Conservation (phyloP, 2,113 vertebrate species). For the Muntiacus muntjak region DNA sequence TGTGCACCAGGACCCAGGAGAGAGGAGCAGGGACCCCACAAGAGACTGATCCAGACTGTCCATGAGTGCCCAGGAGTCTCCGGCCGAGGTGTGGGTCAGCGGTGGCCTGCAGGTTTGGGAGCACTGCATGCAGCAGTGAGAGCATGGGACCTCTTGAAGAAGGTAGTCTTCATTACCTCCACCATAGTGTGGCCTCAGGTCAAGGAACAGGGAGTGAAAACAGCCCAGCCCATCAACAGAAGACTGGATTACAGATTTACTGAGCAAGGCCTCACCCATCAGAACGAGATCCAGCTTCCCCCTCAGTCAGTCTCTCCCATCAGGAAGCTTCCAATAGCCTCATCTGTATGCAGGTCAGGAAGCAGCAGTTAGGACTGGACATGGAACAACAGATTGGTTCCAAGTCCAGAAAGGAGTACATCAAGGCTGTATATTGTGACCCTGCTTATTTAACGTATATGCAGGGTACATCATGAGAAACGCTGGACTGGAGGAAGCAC, state of each 20-base stretch:
- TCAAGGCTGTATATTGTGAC: not conserved
- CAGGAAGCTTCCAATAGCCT: not conserved
- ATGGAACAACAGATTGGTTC: not conserved
- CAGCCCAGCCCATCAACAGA: not conserved
- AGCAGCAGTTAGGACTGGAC: not conserved
- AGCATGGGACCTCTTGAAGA: not conserved
- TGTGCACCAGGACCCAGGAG: not conserved
- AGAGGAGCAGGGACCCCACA: not conserved
- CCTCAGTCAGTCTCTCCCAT: not conserved
- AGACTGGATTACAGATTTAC: not conserved
- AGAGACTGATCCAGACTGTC: not conserved
- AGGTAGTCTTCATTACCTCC: not conserved
- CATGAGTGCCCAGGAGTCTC: not conserved
- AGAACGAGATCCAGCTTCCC: not conserved
- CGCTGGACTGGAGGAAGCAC: not conserved
- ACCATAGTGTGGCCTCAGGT: not conserved
- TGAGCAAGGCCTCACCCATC: not conserved
- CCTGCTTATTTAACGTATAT: not conserved
- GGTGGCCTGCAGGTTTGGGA: not conserved
- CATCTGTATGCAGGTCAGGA: not conserved
- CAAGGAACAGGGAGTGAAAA: not conserved
- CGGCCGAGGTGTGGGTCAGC: fast-evolving
- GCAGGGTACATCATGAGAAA: not conserved
- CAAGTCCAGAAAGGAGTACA: not conserved
- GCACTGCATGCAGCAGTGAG: not conserved